Percentiles rank a stretch among this genome's conserved stretches.
These are phyloP conservation scores for Colletes collaris DNA, from an alignment of 2,888 invertebrate genomes.

Conservation along the genomic window DNA sequence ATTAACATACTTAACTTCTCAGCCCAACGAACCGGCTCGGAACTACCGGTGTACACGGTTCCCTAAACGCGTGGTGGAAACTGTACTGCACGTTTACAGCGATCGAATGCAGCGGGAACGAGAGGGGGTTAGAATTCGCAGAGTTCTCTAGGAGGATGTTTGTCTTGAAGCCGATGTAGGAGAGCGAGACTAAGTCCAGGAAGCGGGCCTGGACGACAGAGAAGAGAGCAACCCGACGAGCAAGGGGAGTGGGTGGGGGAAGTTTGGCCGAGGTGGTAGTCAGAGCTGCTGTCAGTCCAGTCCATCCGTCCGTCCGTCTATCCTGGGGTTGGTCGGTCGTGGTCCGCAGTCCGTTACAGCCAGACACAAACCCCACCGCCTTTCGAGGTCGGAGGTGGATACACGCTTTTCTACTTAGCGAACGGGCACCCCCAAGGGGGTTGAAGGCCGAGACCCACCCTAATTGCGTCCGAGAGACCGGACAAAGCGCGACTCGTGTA, in stretches of 20 bases:
- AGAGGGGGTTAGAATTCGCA: not conserved
- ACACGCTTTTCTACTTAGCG: conserved; percentile 83
- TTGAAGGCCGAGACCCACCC: conserved; percentile 81
- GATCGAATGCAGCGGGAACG: conserved; percentile 21
- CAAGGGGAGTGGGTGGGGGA: conserved; percentile 35
- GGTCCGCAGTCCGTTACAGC: conserved; percentile 66
- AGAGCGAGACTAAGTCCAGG: conserved; percentile 64
- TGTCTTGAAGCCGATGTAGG: conserved; percentile 65
- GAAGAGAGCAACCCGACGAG: conserved; percentile 38
- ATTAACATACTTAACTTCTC: conserved; percentile 60
- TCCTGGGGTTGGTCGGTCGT: conserved; percentile 55
- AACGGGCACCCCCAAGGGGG: conserved; percentile 78
- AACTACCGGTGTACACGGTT: conserved; percentile 21
- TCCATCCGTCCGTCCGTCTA: conserved; percentile 62
- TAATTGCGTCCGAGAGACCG: conserved; percentile 83
- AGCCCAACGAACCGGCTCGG: conserved; percentile 24
- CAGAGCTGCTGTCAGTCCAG: conserved; percentile 77
- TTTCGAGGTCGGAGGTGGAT: conserved; percentile 77
- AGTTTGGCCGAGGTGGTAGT: conserved; percentile 70
- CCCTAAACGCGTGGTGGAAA: conserved; percentile 24
- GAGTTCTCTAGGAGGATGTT: conserved; percentile 59
- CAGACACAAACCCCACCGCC: conserved; percentile 72
- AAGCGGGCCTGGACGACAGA: conserved; percentile 64
- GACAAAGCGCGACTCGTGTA: conserved; percentile 82
- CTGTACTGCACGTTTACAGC: conserved; percentile 19